A percentile compares a stretch with the other conserved stretches of the same genome.
Conservation (phyloP, 1,140 invertebrate species). For the Paraescarpia echinospica region DNA sequence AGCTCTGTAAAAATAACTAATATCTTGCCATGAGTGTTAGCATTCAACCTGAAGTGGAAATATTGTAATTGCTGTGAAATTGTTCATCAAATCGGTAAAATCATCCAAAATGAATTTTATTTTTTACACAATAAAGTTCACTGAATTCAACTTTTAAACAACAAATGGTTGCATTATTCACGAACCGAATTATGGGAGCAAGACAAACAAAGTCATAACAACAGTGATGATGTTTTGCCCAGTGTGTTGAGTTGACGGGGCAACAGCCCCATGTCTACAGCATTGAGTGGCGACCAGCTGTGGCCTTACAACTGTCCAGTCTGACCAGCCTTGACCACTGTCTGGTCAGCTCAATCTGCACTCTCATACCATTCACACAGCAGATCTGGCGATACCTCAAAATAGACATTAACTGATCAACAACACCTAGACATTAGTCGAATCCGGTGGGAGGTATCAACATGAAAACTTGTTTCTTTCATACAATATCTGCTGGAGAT, state of each 20-base stretch:
- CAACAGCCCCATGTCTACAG: not conserved
- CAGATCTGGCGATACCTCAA: not conserved
- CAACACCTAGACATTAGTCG: not conserved
- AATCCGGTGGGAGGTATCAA: not conserved
- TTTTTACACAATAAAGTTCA: too few species aligned
- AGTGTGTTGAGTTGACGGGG: not conserved
- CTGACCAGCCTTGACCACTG: not conserved
- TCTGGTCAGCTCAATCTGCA: not conserved
- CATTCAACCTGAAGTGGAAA: too few species aligned
- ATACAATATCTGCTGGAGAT: not conserved
- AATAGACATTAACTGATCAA: constrained; percentile 1
- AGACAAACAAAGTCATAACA: not conserved
- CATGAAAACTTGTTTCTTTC: not conserved
- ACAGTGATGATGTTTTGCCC: not conserved
- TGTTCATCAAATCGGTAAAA: too few species aligned
- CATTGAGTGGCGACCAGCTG: not conserved
- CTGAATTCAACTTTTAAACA: too few species aligned
- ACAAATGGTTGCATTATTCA: not conserved
- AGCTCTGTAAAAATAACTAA: too few species aligned
- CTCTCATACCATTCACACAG: not conserved
- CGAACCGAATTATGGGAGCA: not conserved
- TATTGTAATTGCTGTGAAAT: too few species aligned
- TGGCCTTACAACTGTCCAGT: not conserved
- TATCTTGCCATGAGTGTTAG: too few species aligned
- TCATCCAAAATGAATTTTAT: too few species aligned